Evolutionary conservation across 2,888 invertebrate species (phyloP).

Genomic region (Tachina lurida): DNA sequence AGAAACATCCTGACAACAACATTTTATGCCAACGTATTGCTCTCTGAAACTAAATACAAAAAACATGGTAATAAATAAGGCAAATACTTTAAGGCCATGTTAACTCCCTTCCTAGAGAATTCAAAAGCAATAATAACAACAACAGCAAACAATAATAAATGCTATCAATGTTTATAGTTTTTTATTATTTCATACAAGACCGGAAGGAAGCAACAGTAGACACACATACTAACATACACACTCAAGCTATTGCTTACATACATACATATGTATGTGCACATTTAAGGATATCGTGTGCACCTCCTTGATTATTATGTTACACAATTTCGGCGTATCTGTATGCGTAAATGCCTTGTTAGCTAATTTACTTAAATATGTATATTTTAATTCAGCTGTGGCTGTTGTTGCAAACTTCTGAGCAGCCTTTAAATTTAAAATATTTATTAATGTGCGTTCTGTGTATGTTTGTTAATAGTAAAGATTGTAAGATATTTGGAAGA

Average conservation of each 20-base stretch:
- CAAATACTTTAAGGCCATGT: constrained; percentile 54
- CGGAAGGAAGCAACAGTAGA: constrained; percentile 29
- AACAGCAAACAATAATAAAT: constrained; percentile 22
- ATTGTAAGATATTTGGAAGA: constrained; percentile 14
- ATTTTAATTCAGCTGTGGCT: constrained; percentile 62
- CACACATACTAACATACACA: not conserved
- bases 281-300: not conserved
- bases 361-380: constrained; percentile 64
- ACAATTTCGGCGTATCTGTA: not conserved
- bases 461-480: not conserved
- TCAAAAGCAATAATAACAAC: constrained; percentile 23
- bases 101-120: constrained; percentile 37
- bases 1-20: constrained; percentile 10
- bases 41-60: not conserved
- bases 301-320: not conserved
- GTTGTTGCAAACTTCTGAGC: constrained; percentile 66
- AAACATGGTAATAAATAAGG: constrained; percentile 36
- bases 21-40: not conserved
- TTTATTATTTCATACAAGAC: constrained; percentile 20
- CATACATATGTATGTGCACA: no score
- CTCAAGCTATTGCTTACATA: no score
- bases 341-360: constrained; percentile 16
- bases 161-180: constrained; percentile 38
- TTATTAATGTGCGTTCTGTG: not conserved
- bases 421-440: constrained; percentile 58